Percentiles rank a stretch among this genome's conserved stretches.
These are phyloP conservation scores for Yponomeuta cagnagella DNA, from an alignment of 2,888 invertebrate species.

Conservation along the genomic window DNA sequence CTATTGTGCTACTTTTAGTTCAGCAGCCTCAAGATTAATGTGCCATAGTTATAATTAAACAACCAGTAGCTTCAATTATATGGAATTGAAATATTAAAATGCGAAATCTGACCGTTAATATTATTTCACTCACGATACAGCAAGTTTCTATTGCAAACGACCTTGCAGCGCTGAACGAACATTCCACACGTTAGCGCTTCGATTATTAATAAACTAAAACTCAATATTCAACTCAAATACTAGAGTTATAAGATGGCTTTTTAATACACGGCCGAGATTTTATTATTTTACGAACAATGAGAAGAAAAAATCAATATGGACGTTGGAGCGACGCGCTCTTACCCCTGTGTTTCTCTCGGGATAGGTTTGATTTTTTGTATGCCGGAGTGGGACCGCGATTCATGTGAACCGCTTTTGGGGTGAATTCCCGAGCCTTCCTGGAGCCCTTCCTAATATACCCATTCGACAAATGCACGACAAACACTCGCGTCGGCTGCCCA, in stretches of 20 bases:
- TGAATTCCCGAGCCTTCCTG: conserved; percentile 74
- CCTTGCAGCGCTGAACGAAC: conserved; percentile 71
- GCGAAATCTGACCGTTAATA: conserved; percentile 63
- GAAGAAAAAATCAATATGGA: conserved; percentile 73
- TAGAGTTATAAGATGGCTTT: conserved; percentile 63
- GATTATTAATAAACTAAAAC: conserved; percentile 70
- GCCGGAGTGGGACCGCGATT: conserved; percentile 71
- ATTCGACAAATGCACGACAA: conserved; percentile 74
- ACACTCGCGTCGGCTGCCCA: conserved; percentile 69
- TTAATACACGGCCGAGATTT: conserved; percentile 53
- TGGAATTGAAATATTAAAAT: conserved; percentile 35
- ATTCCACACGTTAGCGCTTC: conserved; percentile 73
- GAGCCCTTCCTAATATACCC: conserved; percentile 73
- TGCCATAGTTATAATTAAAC: not conserved
- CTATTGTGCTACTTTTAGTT: conserved; percentile 1
- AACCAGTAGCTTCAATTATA: not conserved
- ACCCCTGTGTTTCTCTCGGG: conserved; percentile 76
- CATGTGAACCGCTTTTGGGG: conserved; percentile 76
- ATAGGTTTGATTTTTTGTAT: conserved; percentile 73
- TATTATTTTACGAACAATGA: conserved; percentile 72
- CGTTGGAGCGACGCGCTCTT: conserved; percentile 68
- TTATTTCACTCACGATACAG: conserved; percentile 68
- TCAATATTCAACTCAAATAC: conserved; percentile 69
- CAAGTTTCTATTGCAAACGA: conserved; percentile 71
- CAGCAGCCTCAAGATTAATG: not conserved